Conservation (phyloP, 2,797 vertebrate genomes). For the Scarus forsteni region DNA sequence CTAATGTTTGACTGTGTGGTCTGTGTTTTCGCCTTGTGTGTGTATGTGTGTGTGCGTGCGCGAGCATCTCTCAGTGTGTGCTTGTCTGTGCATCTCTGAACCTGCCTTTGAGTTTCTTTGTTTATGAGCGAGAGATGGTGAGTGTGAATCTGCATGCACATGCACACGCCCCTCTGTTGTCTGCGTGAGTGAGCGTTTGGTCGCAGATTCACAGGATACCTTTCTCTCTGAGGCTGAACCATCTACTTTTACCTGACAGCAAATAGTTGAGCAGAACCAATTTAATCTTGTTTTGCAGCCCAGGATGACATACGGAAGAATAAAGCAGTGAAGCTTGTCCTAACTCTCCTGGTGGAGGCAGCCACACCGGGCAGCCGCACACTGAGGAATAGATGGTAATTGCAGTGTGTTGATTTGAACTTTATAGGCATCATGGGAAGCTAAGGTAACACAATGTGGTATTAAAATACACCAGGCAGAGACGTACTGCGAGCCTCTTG, state of each 20-base stretch:
- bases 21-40: constrained; percentile 14
- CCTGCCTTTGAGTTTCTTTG: constrained; percentile 39
- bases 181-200: constrained; percentile 54
- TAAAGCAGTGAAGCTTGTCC: constrained; percentile 77
- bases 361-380: constrained; percentile 57
- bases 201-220: constrained; percentile 55
- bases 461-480: constrained; percentile 60
- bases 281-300: constrained; percentile 80
- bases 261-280: constrained; percentile 82
- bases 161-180: constrained; percentile 44
- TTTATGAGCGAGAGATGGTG: constrained; percentile 3
- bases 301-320: constrained; percentile 72
- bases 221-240: constrained; percentile 71
- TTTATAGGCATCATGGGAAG: constrained; percentile 70
- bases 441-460: constrained; percentile 60
- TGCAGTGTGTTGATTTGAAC: constrained; percentile 78
- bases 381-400: constrained; percentile 74
- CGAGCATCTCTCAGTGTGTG: constrained; percentile 9
- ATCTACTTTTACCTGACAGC: constrained; percentile 79
- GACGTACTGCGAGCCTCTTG: constrained; percentile 40
- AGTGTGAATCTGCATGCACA: constrained; percentile 8
- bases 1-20: constrained; percentile 64
- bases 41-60: constrained; percentile 30
- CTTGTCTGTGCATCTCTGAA: constrained; percentile 22
- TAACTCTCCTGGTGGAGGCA: constrained; percentile 69